Percentiles rank a stretch among this genome's conserved stretches.
Conservation (phyloP, 2,113 vertebrate genomes). For the Zonotrichia leucophrys region DNA sequence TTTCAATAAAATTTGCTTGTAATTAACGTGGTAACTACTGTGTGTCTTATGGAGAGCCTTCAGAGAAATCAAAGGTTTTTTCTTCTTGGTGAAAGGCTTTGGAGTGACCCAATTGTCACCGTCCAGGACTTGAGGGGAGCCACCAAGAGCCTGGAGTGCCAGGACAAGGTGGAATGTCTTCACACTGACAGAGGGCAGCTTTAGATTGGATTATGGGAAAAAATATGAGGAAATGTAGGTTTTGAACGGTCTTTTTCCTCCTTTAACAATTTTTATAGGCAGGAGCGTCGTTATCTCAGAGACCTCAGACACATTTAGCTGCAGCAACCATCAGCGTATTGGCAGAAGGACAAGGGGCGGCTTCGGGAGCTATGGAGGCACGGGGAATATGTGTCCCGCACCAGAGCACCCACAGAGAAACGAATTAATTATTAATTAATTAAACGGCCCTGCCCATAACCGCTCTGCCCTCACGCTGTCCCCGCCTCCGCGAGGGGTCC, state of each 20-base stretch:
- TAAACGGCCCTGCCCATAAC: too few relatives aligned
- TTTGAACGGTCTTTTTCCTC: background rate
- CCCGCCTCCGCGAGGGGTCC: background rate
- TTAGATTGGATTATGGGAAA: too few relatives aligned
- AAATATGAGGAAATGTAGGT: rapidly evolving
- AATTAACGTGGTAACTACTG: background rate
- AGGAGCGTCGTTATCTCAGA: rapidly evolving
- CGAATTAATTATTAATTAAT: too few relatives aligned
- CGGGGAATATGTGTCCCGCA: rapidly evolving
- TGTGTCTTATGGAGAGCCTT: background rate
- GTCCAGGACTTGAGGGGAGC: background rate
- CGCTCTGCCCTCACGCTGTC: background rate
- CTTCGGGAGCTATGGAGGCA: rapidly evolving
- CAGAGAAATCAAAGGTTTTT: background rate
- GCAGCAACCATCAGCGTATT: background rate
- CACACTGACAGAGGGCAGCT: too few relatives aligned
- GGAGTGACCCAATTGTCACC: background rate
- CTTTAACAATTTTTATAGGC: background rate
- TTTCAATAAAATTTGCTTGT: slow-evolving; percentile 61
- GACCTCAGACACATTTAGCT: background rate
- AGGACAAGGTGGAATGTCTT: background rate
- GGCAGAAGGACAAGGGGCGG: background rate
- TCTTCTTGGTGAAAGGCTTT: background rate
- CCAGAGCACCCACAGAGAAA: rapidly evolving
- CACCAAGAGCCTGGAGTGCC: too few relatives aligned